Base-by-base conservation (phyloP, 1,140 invertebrate species). In the Paracyclopina nana region DNA sequence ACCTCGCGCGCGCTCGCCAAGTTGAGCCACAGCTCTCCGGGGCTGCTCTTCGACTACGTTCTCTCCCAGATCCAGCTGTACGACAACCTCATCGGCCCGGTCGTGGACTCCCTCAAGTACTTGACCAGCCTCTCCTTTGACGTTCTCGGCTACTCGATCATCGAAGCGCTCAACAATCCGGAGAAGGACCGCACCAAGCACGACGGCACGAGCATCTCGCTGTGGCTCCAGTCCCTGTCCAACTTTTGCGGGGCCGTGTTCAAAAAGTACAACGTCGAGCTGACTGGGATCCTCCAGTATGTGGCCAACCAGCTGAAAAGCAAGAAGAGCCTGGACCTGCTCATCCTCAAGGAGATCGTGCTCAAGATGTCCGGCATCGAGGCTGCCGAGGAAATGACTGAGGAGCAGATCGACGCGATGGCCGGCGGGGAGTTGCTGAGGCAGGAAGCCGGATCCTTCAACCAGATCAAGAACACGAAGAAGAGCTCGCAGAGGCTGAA, bases 311-410 rank as follows among this genome's bases (percentile, higher is more conserved):
- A 97, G 61, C 71, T 98, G 1, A 96, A 97, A 66, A 79, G 82
- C 25, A 82, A 87, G 56, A 92, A 95, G 64, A 86, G 86, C 67
- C 74, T 91, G 65, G 90, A 96, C 70, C 68, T 99, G 54, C 68
- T 98, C 20, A 80, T 99, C 57, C 65, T 99, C 40, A 88, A 95
- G 65, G 95, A 99, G 69, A 85, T 99, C 57, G 83, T 99, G 49
- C 87, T 95, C 67, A 98, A 96, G 72, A 97, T 99, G 91, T 83
- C 90, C 11, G 94, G 94, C 1, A 88, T 98, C 54, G 94, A 98
- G 69, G 80, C 90, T 4, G 78, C 81, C 6, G 88, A 96, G 65
- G 90, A 96, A 67, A 82, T 96, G 71, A 99, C 92, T 0, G 70
- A 79, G 29, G 90, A 97, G 61, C 92, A 98, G 67, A 62, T 98